phyloP scores from a whole-genome alignment of 2,888 invertebrate species.

The Thymelicus lineola region DNA sequence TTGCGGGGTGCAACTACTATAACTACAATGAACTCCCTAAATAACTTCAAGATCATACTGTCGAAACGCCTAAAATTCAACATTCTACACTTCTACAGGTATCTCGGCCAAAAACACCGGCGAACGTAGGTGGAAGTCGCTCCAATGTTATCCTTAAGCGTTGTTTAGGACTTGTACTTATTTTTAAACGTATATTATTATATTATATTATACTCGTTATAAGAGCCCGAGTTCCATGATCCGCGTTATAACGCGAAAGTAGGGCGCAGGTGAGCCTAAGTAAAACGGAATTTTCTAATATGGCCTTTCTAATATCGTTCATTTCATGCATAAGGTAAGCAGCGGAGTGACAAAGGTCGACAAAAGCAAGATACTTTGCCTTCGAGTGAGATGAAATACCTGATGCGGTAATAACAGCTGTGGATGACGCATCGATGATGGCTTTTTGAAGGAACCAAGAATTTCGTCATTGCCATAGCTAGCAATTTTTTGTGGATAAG shows the following conservation, averaged over 20 bases:
- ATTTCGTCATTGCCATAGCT: conserved; percentile 16
- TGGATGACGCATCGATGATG: background rate
- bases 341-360: conserved; percentile 8
- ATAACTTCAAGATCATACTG: too few relatives aligned
- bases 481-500: background rate
- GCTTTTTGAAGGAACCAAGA: conserved; percentile 31
- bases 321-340: conserved; percentile 21
- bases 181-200: conserved; percentile 3
- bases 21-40: too few relatives aligned
- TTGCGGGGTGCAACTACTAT: too few relatives aligned
- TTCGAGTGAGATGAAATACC: conserved; percentile 31
- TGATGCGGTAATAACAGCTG: conserved; percentile 27
- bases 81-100: too few relatives aligned
- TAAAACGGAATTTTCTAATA: conserved; percentile 33
- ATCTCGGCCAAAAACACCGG: too few relatives aligned
- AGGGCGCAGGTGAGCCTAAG: conserved; percentile 31
- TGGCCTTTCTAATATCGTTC: conserved; percentile 20
- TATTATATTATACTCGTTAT: background rate
- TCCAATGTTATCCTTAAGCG: too few relatives aligned
- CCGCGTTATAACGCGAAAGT: conserved; percentile 10
- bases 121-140: too few relatives aligned
- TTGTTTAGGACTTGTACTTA: too few relatives aligned
- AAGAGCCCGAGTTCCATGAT: conserved; percentile 17
- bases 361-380: conserved; percentile 20
- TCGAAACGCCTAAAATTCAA: too few relatives aligned